Percentiles rank a stretch among this genome's conserved stretches.
Evolutionary conservation across 2,113 vertebrate species (phyloP).

Genomic region (Phylloscopus trochilus): DNA sequence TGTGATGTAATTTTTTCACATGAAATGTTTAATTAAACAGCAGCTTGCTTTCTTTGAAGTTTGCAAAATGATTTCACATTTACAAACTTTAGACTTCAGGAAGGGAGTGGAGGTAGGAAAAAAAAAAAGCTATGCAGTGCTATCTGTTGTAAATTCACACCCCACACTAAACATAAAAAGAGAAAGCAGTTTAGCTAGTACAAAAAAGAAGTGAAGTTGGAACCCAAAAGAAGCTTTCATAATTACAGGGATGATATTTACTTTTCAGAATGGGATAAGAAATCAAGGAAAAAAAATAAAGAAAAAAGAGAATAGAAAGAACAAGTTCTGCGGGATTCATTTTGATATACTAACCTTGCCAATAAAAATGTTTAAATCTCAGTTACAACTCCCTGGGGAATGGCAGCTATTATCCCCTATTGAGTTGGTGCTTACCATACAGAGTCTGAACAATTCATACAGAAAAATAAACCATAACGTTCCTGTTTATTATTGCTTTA

Average conservation of each 20-base stretch:
- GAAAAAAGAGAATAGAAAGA: neutral
- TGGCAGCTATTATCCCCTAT: slow-evolving; percentile 75
- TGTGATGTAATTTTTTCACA: neutral
- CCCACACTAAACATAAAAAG: neutral
- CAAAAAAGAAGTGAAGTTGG: neutral
- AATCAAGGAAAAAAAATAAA: neutral
- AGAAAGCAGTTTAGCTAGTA: neutral
- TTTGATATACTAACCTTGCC: slow-evolving; percentile 62
- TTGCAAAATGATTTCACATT: neutral
- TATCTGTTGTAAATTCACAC: slow-evolving; percentile 24
- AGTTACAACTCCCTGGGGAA: slow-evolving; percentile 71
- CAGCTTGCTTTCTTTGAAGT: slow-evolving; percentile 42
- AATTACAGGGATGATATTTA: slow-evolving; percentile 34
- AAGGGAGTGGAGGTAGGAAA: neutral
- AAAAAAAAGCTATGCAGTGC: neutral
- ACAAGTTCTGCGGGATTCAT: slow-evolving; percentile 53
- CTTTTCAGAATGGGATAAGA: slow-evolving; percentile 29
- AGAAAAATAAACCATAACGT: slow-evolving; percentile 82
- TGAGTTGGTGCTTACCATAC: slow-evolving; percentile 77
- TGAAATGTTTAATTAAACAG: slow-evolving; percentile 46
- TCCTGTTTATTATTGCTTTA: slow-evolving; percentile 83
- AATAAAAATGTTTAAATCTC: slow-evolving; percentile 67
- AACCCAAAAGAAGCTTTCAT: slow-evolving; percentile 3
- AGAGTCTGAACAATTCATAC: slow-evolving; percentile 80
- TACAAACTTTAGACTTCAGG: neutral